Evolutionary conservation across 2,888 invertebrate genomes (phyloP).

Genomic region (Meteorus colon): DNA sequence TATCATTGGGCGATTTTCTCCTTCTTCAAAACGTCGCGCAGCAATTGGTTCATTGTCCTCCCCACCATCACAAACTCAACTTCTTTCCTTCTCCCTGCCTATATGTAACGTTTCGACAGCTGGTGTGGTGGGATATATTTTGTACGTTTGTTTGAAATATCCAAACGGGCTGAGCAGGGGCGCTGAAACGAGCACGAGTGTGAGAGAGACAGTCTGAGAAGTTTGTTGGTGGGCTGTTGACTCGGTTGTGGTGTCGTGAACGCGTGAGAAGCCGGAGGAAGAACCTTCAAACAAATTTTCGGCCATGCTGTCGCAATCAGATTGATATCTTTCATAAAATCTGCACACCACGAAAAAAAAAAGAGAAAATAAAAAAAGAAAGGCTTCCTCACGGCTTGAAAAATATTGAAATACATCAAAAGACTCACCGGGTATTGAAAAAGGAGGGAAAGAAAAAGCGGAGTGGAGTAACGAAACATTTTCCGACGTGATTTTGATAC

Average conservation of each 20-base stretch:
- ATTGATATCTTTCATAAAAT: background rate
- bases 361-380: background rate
- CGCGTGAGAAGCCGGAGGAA: slow-evolving; percentile 23
- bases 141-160: slow-evolving; percentile 34
- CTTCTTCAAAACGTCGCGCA: background rate
- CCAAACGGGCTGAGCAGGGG: background rate
- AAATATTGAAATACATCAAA: background rate
- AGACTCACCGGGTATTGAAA: slow-evolving; percentile 26
- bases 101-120: slow-evolving; percentile 36
- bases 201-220: background rate
- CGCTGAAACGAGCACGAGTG: background rate
- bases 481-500: background rate
- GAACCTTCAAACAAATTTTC: slow-evolving; percentile 9
- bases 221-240: slow-evolving; percentile 28
- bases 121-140: slow-evolving; percentile 16
- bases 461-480: background rate
- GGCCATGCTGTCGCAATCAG: slow-evolving; percentile 20
- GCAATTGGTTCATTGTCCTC: background rate
- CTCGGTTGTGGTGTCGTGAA: slow-evolving; percentile 11
- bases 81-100: too few relatives aligned
- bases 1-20: slow-evolving; percentile 31
- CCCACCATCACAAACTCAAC: too few relatives aligned
- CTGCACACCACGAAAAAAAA: background rate
- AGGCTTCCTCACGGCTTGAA: background rate
- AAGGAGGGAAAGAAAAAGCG: slow-evolving; percentile 21